Evolutionary conservation across 1,140 invertebrate genomes (phyloP).

Genomic region (Drosophila persimilis): DNA sequence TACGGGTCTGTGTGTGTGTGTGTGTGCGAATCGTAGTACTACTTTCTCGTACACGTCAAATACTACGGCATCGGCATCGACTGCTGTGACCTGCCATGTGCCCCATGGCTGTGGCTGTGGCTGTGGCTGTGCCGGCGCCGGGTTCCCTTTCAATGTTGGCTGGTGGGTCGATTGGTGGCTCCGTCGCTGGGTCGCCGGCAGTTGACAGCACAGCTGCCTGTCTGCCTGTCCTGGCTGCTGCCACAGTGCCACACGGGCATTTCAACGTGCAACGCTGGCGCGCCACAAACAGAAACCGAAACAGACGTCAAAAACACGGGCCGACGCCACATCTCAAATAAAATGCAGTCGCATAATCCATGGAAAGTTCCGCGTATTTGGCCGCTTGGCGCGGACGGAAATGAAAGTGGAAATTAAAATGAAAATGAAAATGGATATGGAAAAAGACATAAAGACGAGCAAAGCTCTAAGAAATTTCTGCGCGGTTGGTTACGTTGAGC

Average conservation of each 20-base stretch:
- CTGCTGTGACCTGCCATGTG: neutral
- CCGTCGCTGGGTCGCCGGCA: neutral
- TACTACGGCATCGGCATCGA: constrained; percentile 5
- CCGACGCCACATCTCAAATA: neutral
- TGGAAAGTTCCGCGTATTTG: no score
- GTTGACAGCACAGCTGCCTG: no score
- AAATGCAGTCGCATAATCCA: constrained; percentile 20
- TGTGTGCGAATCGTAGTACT: constrained; percentile 31
- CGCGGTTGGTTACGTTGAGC: no score
- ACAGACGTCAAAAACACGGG: neutral
- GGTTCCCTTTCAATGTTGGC: neutral
- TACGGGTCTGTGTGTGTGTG: neutral
- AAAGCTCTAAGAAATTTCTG: no score
- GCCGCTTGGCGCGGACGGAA: no score
- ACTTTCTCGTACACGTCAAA: constrained; percentile 16
- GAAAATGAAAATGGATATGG: no score
- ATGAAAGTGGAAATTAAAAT: no score
- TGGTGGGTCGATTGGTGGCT: constrained; percentile 8
- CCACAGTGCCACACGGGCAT: constrained; percentile 24
- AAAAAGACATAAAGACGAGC: no score
- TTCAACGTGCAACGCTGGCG: constrained; percentile 22
- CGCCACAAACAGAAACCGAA: neutral
- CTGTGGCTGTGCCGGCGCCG: neutral
- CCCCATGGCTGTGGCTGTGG: constrained; percentile 4
- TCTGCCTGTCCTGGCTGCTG: neutral